Conservation (phyloP, 1,140 invertebrate genomes). For the Cydia pomonella region DNA sequence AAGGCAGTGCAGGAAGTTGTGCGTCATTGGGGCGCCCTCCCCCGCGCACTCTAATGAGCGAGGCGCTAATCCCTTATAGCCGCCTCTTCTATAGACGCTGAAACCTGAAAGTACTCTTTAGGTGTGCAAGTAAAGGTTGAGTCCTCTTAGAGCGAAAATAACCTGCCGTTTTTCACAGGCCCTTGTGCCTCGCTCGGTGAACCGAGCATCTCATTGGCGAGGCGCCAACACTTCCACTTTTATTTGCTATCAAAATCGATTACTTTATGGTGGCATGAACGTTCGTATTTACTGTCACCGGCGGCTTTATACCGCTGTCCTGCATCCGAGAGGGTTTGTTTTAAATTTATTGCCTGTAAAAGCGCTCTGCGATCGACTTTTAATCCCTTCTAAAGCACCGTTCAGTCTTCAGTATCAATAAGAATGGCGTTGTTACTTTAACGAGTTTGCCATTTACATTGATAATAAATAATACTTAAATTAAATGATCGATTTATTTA, state of each 20-base stretch:
- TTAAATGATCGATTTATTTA: neutral
- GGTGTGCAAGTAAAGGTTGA: slow-evolving; percentile 57
- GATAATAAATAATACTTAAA: no score
- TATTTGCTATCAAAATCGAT: slow-evolving; percentile 66
- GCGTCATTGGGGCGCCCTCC: slow-evolving; percentile 31
- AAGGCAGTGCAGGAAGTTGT: neutral
- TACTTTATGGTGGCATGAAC: slow-evolving; percentile 66
- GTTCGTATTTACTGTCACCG: slow-evolving; percentile 65
- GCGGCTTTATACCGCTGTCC: slow-evolving; percentile 57
- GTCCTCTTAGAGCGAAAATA: slow-evolving; percentile 56
- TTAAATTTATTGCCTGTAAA: slow-evolving; percentile 63
- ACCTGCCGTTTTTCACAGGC: slow-evolving; percentile 52
- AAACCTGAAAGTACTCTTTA: slow-evolving; percentile 55
- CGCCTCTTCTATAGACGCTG: slow-evolving; percentile 48
- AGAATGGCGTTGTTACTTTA: slow-evolving; percentile 16
- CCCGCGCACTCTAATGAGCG: slow-evolving; percentile 50
- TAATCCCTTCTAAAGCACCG: slow-evolving; percentile 40
- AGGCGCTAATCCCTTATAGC: slow-evolving; percentile 50
- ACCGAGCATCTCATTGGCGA: slow-evolving; percentile 62
- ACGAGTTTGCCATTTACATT: neutral
- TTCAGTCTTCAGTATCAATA: slow-evolving; percentile 36
- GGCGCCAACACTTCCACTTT: slow-evolving; percentile 64
- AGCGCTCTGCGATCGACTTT: slow-evolving; percentile 48
- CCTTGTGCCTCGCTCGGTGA: slow-evolving; percentile 47
- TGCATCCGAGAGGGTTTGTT: slow-evolving; percentile 58